Evolutionary conservation across 2,113 vertebrate species (phyloP), one percentile per base, ranked within the genome.

Genomic region (Lamprotornis superbus): DNA sequence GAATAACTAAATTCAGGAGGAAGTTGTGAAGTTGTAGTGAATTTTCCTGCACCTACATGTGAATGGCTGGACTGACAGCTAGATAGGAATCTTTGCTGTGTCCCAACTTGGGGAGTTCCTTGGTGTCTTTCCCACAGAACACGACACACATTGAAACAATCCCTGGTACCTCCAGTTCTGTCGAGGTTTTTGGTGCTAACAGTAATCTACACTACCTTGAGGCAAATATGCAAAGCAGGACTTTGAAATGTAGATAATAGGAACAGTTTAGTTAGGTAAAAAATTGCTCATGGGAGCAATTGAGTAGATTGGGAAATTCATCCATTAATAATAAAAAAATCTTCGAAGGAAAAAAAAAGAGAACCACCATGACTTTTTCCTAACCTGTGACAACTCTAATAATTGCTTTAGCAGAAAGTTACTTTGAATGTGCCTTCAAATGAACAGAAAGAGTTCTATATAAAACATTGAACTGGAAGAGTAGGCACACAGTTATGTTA

Each of bases 41-140:
- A 14, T 60, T 83, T 37, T 60, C 27, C 31, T 12, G 15, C 16
- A 7, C 11, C 18, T 47, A 0, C 27, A 31, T 70, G 14, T 46
- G 23, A 79, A 53, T 46, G 30, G 31, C 46, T 3, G 0, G 33
- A 21, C 30, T 63, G 65, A 50, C 18, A 0, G 0, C 9, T 55
- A n/a, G 40, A 33, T 11, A 44, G 28, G 15, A 56, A 7, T 37
- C 17, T 47, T 25, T 64, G 24, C 75, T 90, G 44, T 52, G 40
- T 82, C 55, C 74, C 23, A 59, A 0, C 11, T 28, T 28, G 47
- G 25, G 61, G 17, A 50, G 24, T 50, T 61, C 77, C 27, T 53
- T 11, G 7, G 27, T 17, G 9, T 46, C 50, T 53, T 91, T 83
- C 25, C 60, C 77, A 31, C 39, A 85, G n/a, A 56, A 25, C 1